Conservation (phyloP, 2,888 invertebrate species). For the Macrosoma leucophasiata region DNA sequence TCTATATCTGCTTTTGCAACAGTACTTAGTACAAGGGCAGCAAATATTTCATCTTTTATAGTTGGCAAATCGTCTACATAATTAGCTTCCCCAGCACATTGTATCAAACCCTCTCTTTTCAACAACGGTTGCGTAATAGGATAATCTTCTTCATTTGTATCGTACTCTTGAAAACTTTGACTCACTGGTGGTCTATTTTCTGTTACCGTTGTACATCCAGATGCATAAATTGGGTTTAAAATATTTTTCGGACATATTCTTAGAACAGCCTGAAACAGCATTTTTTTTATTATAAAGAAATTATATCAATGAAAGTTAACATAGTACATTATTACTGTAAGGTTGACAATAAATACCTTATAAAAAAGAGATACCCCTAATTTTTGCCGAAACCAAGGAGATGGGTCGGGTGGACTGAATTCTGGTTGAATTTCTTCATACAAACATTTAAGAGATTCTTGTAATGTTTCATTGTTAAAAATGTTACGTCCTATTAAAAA, state of each 20-base stretch:
- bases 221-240: slow-evolving; percentile 52
- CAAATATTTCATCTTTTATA: slow-evolving; percentile 74
- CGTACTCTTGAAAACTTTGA: slow-evolving; percentile 41
- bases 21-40: slow-evolving; percentile 73
- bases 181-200: slow-evolving; percentile 40
- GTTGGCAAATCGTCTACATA: slow-evolving; percentile 78
- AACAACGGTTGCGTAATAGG: slow-evolving; percentile 41
- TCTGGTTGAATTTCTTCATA: slow-evolving; percentile 38
- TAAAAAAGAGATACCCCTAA: slow-evolving; percentile 78
- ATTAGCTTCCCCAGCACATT: slow-evolving; percentile 77
- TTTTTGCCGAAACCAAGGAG: slow-evolving; percentile 73
- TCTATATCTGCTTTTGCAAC: slow-evolving; percentile 49
- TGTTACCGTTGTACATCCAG: slow-evolving; percentile 49
- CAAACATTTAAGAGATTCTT: slow-evolving; percentile 37
- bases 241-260: slow-evolving; percentile 62
- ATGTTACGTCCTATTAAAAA: slow-evolving; percentile 51
- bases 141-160: slow-evolving; percentile 34
- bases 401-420: slow-evolving; percentile 68
- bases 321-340: slow-evolving; percentile 53
- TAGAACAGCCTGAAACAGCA: slow-evolving; percentile 57
- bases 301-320: no score
- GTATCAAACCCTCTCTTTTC: slow-evolving; percentile 61
- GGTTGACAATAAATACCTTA: slow-evolving; percentile 68
- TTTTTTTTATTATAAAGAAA: no score
- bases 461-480: slow-evolving; percentile 49